A percentile compares a stretch with the other conserved stretches of the same genome.
phyloP scores from a whole-genome alignment of 2,888 invertebrate species.

The Therioaphis trifolii region DNA sequence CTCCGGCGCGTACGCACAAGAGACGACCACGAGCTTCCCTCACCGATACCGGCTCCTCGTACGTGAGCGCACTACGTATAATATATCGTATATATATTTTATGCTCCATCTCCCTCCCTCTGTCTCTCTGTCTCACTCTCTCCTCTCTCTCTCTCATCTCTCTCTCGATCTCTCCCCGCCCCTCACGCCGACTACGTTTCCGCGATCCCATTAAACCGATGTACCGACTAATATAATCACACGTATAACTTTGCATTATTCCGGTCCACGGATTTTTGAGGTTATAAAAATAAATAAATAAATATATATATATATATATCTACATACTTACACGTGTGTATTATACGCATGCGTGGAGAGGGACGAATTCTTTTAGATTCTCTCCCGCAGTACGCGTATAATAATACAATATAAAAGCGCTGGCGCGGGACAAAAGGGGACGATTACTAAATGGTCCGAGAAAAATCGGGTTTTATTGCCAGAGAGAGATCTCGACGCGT shows the following conservation, averaged over 20 bases:
- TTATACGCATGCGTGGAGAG: too few relatives aligned
- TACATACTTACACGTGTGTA: too few relatives aligned
- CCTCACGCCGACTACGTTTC: neutral
- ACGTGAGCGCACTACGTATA: neutral
- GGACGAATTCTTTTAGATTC: neutral
- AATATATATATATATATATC: neutral
- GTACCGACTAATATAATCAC: slow-evolving; percentile 43
- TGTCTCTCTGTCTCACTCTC: too few relatives aligned
- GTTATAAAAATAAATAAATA: slow-evolving; percentile 34
- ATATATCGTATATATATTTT: slow-evolving; percentile 4
- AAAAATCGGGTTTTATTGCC: slow-evolving; percentile 38
- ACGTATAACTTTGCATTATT: slow-evolving; percentile 53
- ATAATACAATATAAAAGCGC: neutral
- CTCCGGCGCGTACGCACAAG: slow-evolving; percentile 19
- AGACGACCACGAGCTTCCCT: neutral
- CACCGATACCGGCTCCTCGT: too few relatives aligned
- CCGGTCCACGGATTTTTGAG: slow-evolving; percentile 33
- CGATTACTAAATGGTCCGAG: slow-evolving; percentile 23
- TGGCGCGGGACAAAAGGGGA: neutral
- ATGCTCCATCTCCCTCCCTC: neutral
- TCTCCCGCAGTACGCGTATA: neutral
- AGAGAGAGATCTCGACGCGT: neutral
- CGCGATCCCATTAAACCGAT: slow-evolving; percentile 40
- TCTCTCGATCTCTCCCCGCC: neutral
- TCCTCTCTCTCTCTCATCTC: neutral